phyloP scores from a whole-genome alignment of 2,888 invertebrate species.

The Cerastis leucographa region DNA sequence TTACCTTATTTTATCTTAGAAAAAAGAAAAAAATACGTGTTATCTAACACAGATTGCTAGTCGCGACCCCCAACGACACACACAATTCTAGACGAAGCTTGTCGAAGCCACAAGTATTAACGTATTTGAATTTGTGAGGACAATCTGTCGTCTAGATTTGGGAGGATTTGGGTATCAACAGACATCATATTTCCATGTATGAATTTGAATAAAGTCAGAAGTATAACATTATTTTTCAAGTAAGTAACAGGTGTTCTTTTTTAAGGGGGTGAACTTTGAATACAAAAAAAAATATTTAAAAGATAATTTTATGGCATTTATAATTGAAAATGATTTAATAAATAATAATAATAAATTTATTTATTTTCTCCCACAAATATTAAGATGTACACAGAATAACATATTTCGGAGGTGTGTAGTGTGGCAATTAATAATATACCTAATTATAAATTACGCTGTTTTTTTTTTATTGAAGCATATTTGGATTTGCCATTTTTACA shows the following conservation, averaged over 20 bases:
- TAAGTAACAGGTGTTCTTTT: background rate
- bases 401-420: too few species aligned
- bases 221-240: background rate
- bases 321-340: background rate
- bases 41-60: background rate
- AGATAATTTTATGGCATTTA: background rate
- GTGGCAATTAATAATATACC: background rate
- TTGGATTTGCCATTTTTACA: too few species aligned
- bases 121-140: constrained; percentile 31
- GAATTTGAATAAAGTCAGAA: background rate
- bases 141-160: constrained; percentile 24
- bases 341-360: too few species aligned
- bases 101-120: constrained; percentile 11
- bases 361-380: too few species aligned
- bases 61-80: background rate
- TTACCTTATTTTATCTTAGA: too few species aligned
- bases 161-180: constrained; percentile 5
- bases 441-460: background rate
- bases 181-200: background rate
- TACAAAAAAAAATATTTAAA: background rate
- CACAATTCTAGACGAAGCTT: constrained; percentile 22
- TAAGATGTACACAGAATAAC: too few species aligned
- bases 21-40: background rate
- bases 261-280: background rate
- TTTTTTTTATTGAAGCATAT: too few species aligned